A percentile compares a stretch with the other conserved stretches of the same genome.
phyloP scores from a whole-genome alignment of 2,113 vertebrate species.

The Tragelaphus buxtoni region DNA sequence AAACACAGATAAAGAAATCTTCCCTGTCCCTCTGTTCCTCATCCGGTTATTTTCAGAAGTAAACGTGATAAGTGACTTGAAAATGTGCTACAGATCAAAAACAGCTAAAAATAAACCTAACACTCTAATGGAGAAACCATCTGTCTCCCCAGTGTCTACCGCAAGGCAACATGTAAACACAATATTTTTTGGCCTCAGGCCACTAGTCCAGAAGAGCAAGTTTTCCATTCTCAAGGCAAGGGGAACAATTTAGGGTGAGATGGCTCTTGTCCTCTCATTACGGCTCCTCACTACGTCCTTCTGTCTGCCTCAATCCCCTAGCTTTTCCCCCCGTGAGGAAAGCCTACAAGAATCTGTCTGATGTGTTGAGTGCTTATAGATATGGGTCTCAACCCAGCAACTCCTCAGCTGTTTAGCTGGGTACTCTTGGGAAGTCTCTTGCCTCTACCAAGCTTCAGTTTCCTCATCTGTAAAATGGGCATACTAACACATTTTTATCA shows the following conservation, averaged over 20 bases:
- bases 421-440: not conserved
- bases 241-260: not conserved
- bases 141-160: not conserved
- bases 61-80: not conserved
- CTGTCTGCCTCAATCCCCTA: not conserved
- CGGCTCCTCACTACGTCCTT: rapidly evolving
- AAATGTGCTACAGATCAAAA: not conserved
- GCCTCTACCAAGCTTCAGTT: not conserved
- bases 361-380: not conserved
- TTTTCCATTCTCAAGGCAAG: not conserved
- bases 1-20: not conserved
- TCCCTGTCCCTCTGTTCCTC: not conserved
- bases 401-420: not conserved
- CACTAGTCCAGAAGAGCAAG: not conserved
- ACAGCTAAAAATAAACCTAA: constrained; percentile 13
- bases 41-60: not conserved
- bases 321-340: not conserved
- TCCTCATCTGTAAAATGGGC: not conserved
- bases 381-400: not conserved
- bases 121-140: not conserved
- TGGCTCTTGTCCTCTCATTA: not conserved
- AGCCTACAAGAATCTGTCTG: not conserved
- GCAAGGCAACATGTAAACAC: constrained; percentile 37
- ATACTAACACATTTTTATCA: too few species aligned
- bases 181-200: not conserved